A percentile compares a stretch with the other conserved stretches of the same genome.
phyloP scores from a whole-genome alignment of 1,140 invertebrate species.

The Meteorus sp. region DNA sequence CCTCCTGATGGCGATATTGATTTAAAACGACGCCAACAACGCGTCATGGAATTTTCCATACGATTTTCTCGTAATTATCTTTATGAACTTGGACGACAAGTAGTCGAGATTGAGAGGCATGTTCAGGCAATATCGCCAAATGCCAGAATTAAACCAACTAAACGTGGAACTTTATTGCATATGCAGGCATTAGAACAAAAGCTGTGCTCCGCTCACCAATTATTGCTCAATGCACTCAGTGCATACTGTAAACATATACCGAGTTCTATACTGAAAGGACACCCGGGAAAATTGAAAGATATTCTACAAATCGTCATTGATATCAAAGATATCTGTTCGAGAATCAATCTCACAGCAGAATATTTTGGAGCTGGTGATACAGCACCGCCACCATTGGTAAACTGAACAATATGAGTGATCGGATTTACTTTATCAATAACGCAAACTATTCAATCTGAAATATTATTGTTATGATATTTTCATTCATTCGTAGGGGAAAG shows the following conservation, averaged over 20 bases:
- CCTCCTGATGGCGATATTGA: conserved; percentile 53
- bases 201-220: conserved; percentile 47
- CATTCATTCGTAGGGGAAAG: conserved; percentile 40
- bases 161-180: conserved; percentile 39
- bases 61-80: conserved; percentile 56
- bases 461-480: conserved; percentile 5
- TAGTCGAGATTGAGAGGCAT: conserved; percentile 46
- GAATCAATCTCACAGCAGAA: conserved; percentile 44
- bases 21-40: conserved; percentile 46
- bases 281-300: conserved; percentile 50
- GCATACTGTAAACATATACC: conserved; percentile 55
- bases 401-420: too few relatives aligned
- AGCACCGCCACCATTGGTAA: conserved; percentile 40
- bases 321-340: conserved; percentile 44
- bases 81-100: conserved; percentile 50
- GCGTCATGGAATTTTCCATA: conserved; percentile 49
- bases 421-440: too few relatives aligned
- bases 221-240: conserved; percentile 47
- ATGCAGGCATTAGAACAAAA: conserved; percentile 51
- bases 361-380: conserved; percentile 48
- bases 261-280: conserved; percentile 44
- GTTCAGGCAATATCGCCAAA: conserved; percentile 35
- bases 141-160: conserved; percentile 34
- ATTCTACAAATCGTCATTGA: conserved; percentile 46
- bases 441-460: too few relatives aligned